phyloP scores from a whole-genome alignment of 2,888 invertebrate species.

The Hermodice carunculata region DNA sequence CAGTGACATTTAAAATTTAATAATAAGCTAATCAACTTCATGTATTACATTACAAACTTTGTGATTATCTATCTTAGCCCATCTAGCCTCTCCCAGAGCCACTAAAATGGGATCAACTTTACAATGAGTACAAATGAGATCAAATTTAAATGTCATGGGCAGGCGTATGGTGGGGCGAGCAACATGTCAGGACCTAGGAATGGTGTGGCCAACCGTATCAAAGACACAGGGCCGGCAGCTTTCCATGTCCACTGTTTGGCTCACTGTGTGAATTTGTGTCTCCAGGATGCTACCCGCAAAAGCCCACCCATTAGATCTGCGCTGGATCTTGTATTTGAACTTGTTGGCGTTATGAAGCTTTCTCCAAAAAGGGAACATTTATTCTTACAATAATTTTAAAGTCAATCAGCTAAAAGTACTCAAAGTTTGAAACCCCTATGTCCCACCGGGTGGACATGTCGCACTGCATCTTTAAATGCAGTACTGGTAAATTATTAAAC shows the following conservation, averaged over 20 bases:
- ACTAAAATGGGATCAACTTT: too few relatives aligned
- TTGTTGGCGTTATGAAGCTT: background rate
- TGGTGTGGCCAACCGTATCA: constrained; percentile 2
- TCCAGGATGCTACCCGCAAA: constrained; percentile 1
- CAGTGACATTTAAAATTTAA: too few relatives aligned
- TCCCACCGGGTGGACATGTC: too few relatives aligned
- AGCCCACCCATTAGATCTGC: background rate
- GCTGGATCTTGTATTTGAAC: background rate
- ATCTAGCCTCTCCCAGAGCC: too few relatives aligned
- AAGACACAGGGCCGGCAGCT: background rate
- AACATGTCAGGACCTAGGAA: constrained; percentile 7
- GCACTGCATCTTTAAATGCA: background rate
- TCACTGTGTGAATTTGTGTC: background rate
- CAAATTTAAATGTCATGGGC: constrained; percentile 12
- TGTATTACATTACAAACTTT: too few relatives aligned
- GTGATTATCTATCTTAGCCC: too few relatives aligned
- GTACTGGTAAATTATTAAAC: background rate
- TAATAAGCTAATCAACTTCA: too few relatives aligned
- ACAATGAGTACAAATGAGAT: too few relatives aligned
- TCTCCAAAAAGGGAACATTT: background rate
- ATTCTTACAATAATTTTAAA: background rate
- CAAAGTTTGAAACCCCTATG: background rate
- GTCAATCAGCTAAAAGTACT: background rate
- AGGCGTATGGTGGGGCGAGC: constrained; percentile 14
- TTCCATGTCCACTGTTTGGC: constrained; percentile 9